Percentiles rank a stretch among this genome's conserved stretches.
These are phyloP conservation scores for Ispidina picta DNA, from an alignment of 2,797 vertebrate genomes.

Conservation along the genomic window DNA sequence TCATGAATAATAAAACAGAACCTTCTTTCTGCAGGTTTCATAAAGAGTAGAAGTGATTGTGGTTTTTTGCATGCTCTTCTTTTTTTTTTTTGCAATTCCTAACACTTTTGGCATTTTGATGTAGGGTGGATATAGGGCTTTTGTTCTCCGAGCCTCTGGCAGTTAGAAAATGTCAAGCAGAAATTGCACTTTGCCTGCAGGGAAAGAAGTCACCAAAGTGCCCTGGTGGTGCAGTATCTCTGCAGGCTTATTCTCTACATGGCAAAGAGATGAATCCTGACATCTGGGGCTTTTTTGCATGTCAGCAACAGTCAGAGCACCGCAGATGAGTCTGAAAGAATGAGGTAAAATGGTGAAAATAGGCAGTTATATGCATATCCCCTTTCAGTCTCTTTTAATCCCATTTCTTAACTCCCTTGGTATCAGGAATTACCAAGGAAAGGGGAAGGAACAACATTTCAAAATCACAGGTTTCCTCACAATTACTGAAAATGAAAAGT, in stretches of 20 bases:
- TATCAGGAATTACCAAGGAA: not conserved
- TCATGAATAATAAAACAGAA: conserved; percentile 27
- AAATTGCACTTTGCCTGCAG: conserved; percentile 53
- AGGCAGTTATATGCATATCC: not conserved
- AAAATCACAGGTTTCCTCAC: not conserved
- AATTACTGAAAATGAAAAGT: not conserved
- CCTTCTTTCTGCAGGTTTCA: not conserved
- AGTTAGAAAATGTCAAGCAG: conserved; percentile 61
- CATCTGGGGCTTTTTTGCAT: conserved; percentile 12
- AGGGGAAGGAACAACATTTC: not conserved
- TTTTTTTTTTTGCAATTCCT: not conserved
- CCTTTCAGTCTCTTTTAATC: not conserved
- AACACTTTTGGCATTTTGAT: not conserved
- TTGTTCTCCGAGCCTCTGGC: conserved; percentile 30
- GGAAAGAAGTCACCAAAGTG: not conserved
- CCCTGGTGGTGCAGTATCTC: not conserved
- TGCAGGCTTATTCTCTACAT: not conserved
- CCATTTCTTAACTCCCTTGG: not conserved
- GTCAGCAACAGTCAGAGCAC: not conserved
- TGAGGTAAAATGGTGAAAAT: not conserved
- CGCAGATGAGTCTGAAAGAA: not conserved
- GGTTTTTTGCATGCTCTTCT: not conserved
- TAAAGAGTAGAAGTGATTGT: not conserved
- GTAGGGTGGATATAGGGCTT: not conserved
- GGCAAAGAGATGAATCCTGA: conserved; percentile 28